Base-by-base conservation (phyloP, 2,113 vertebrate genomes). In the Eidolon helvum region DNA sequence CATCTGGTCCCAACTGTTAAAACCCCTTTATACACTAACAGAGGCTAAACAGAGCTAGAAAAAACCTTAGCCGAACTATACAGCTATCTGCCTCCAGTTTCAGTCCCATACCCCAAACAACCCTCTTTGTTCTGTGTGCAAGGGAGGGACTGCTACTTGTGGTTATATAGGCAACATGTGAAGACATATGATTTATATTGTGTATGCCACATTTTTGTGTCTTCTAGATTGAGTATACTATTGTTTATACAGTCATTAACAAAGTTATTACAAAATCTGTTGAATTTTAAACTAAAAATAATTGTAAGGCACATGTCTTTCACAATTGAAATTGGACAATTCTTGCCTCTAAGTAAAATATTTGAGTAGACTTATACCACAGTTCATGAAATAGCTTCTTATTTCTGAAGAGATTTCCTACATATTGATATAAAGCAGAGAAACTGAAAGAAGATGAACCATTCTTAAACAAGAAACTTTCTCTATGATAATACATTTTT, bases 321-420 rank as follows among this genome's bases (percentile, higher is more conserved):
- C 96, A 98, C 63, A 97, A 40, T 87, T 89, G 94, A 72, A 63
- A 72, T 97, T 28, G 90, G 80, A 66, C 71, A 94, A 68, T 55
- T 89, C 80, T 96, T 93, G 96, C 97, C 95, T 97, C 78, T 91
- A 94, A 69, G 79, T 90, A 95, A 97, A 97, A 77, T 89, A 55
- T 90, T 94, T 94, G 65, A 91, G 35, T 66, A 95, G 72, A 86
- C 93, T 91, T 87, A 77, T 45, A 97, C n/a, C 90, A 97, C 68
- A 57, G 63, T 66, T 92, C 92, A 89, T 75, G 82, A 96, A 96
- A 87, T 71, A 94, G 55, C 33, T 91, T 91, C 97, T 96, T 90
- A 97, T 96, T 97, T 97, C 96, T 96, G 96, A 97, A 98, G 92
- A 95, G 5, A 87, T 84, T 88, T 97, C 63, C 30, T 94, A 97